Conservation (phyloP, 2,888 invertebrate genomes). For the Apamea monoglypha region DNA sequence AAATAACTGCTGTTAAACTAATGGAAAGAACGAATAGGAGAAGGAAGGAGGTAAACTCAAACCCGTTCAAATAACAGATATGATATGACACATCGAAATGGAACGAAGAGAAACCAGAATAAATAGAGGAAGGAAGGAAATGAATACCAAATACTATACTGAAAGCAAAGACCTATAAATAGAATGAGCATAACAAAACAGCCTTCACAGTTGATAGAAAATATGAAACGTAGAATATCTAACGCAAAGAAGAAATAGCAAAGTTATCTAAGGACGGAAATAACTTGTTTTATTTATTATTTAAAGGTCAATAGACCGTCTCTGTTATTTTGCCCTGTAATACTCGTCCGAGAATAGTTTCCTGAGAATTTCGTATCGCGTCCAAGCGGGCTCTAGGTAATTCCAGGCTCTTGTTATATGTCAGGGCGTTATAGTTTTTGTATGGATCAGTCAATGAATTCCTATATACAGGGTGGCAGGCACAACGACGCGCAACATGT, state of each 20-base stretch:
- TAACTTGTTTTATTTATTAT: conserved; percentile 50
- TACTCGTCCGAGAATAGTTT: conserved; percentile 44
- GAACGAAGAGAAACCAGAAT: conserved; percentile 15
- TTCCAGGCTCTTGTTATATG: conserved; percentile 16
- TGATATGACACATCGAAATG: conserved; percentile 8
- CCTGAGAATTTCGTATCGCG: conserved; percentile 36
- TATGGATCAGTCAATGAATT: conserved; percentile 5
- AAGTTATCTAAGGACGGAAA: conserved; percentile 22
- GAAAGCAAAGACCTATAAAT: not conserved
- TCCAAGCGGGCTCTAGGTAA: conserved; percentile 29
- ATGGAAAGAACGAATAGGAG: not conserved
- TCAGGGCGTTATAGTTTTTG: not conserved
- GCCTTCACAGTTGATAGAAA: conserved; percentile 3
- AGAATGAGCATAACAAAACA: conserved; percentile 7
- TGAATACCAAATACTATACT: conserved; percentile 19
- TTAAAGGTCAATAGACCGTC: conserved; percentile 53
- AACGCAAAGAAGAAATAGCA: not conserved
- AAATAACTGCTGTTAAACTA: not conserved
- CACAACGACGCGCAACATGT: no score
- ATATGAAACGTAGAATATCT: conserved; percentile 7
- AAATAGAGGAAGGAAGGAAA: conserved; percentile 38
- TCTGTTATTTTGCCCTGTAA: conserved; percentile 41
- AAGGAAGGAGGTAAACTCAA: not conserved
- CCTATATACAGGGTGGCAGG: not conserved
- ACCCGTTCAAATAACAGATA: not conserved